A percentile compares a stretch with the other conserved stretches of the same genome.
These are phyloP conservation scores for Zonitis immaculata DNA, from an alignment of 2,888 invertebrate species.

Conservation along the genomic window DNA sequence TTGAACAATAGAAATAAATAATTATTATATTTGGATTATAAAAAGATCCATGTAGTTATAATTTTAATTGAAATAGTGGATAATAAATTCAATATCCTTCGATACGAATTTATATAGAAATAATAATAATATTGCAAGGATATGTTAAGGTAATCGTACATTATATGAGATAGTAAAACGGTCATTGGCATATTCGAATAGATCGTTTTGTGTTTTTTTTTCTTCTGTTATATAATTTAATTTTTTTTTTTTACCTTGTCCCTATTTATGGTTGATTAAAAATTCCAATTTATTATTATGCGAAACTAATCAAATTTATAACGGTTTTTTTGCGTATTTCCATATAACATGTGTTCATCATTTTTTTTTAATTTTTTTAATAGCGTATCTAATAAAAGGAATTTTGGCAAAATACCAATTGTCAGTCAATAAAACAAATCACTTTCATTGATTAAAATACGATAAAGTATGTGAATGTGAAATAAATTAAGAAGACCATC, in stretches of 20 bases:
- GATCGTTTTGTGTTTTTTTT: no score
- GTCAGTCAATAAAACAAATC: background rate
- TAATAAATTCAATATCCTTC: no score
- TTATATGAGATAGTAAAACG: background rate
- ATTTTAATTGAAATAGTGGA: no score
- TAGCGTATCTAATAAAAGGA: no score
- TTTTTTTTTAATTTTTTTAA: background rate
- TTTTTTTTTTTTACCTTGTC: background rate
- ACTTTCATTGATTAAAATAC: constrained; percentile 4
- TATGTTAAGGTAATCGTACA: background rate
- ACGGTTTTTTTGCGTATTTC: background rate
- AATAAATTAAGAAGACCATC: constrained; percentile 7
- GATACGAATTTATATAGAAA: no score
- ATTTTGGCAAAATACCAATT: background rate
- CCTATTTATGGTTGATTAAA: background rate
- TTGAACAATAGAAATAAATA: no score
- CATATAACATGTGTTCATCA: no score
- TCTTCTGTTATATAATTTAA: no score
- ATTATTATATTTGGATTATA: no score
- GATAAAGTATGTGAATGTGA: constrained; percentile 1
- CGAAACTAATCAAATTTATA: background rate
- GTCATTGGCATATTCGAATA: background rate
- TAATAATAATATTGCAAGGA: background rate
- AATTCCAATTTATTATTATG: background rate
- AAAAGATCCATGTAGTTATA: no score